Base-by-base conservation (phyloP, 2,113 vertebrate species). In the Podarcis muralis region DNA sequence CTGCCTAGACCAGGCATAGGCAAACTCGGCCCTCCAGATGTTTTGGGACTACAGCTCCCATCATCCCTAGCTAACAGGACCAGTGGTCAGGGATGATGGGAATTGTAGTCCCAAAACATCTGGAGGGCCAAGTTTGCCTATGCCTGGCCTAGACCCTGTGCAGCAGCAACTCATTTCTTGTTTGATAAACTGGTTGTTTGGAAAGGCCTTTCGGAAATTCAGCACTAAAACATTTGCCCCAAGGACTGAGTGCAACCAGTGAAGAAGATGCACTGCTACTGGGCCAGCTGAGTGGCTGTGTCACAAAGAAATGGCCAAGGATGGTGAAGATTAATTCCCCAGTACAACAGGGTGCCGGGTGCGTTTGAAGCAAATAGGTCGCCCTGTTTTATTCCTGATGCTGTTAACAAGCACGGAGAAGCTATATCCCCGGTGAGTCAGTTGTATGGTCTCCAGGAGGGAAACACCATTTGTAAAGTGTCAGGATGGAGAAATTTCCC, bases 381-480 rank as follows among this genome's bases (percentile, higher is more conserved):
- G 53, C 30, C 32, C 43, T 18, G 12, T 1, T 83, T 87, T 1
- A 20, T 81, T 25, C n/a, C 1, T 69, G 87, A 57, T 8, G 6
- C 16, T 48, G 86, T 71, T 92, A 37, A 35, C 13, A 82, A 80
- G 12, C 37, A 88, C 87, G 85, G n/a, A 92, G 85, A 8, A 3
- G 69, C 3, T 82, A 62, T 68, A 3, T 35, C 25, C 35, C 80
- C 80, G 74, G 6, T 77, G 85, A 76, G 23, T 57, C 75, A 62
- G 48, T 84, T 65, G 32, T 72, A 83, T 85, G 25, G 37, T 84
- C 66, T 53, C 48, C 66, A 43, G 5, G 43, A 69, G 82, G 59
- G 62, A 84, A 13, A 40, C 85, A 48, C 1, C 32, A 84, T 92
- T 84, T 89, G 69, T 13, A 48, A 86, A 79, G 35, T 80, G 35